A percentile compares a stretch with the other conserved stretches of the same genome.
Conservation (phyloP, 2,797 vertebrate genomes). For the Perdix hodgsoniae region DNA sequence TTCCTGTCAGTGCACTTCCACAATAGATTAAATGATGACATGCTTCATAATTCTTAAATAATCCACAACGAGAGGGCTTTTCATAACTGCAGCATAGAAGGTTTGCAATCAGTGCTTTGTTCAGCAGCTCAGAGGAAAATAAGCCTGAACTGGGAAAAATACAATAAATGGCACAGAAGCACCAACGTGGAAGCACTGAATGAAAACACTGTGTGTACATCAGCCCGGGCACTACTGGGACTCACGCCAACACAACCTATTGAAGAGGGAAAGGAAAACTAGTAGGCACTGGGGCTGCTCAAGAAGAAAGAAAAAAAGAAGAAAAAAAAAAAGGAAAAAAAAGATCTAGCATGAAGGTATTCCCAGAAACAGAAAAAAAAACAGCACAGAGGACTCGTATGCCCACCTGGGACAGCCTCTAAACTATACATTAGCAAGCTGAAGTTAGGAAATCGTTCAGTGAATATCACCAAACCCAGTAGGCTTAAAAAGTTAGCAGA, state of each 20-base stretch:
- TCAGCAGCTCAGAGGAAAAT: conserved; percentile 1
- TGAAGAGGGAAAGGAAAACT: not conserved
- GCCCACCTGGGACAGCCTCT: not conserved
- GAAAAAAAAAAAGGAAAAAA: not conserved
- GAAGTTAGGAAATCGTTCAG: not conserved
- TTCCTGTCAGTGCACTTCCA: not conserved
- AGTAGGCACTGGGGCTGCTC: not conserved
- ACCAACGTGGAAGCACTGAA: not conserved
- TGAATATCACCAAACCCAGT: not conserved
- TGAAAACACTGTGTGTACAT: not conserved
- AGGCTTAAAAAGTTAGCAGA: not conserved
- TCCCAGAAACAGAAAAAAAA: too few species aligned
- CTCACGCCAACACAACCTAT: not conserved
- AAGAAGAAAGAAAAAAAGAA: too few species aligned
- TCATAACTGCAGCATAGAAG: not conserved
- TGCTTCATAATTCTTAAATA: not conserved
- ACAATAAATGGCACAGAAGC: not conserved
- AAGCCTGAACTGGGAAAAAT: not conserved
- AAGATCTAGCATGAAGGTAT: not conserved
- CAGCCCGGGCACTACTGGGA: not conserved
- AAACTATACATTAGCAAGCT: not conserved
- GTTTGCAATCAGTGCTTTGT: not conserved
- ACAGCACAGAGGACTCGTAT: rapidly evolving
- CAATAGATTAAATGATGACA: conserved; percentile 6
- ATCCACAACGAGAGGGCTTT: not conserved